Evolutionary conservation across 2,113 vertebrate genomes (phyloP).

Genomic region (Percopsis transmontana): DNA sequence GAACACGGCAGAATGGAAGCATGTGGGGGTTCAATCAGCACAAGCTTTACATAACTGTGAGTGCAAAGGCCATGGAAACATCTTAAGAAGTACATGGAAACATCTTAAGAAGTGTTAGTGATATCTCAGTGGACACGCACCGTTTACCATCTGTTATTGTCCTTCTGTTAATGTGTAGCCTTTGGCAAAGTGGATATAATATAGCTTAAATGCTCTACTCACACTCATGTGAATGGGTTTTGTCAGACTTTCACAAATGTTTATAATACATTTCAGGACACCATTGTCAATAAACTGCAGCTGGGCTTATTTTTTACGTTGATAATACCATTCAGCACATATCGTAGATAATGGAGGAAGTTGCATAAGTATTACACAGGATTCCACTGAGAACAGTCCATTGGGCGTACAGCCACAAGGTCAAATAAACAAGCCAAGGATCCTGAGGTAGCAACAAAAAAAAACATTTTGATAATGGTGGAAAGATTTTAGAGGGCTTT

Average conservation of each 20-base stretch:
- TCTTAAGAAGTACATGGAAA: background rate
- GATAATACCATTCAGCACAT: conserved; percentile 50
- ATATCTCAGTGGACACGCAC: conserved; percentile 27
- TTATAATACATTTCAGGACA: conserved; percentile 63
- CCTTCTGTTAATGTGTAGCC: conserved; percentile 19
- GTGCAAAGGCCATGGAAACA: conserved; percentile 6
- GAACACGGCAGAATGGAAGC: conserved; percentile 8
- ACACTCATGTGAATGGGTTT: conserved; percentile 59
- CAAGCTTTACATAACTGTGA: conserved; percentile 13
- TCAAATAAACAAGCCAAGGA: conserved; percentile 58
- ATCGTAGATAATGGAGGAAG: conserved; percentile 16
- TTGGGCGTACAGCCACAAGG: conserved; percentile 52
- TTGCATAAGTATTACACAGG: conserved; percentile 8
- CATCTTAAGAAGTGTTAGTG: conserved; percentile 12
- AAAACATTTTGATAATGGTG: conserved; percentile 48
- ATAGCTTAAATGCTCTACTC: conserved; percentile 33
- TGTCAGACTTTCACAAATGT: conserved; percentile 66
- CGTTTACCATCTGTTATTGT: conserved; percentile 47
- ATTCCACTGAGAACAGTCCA: conserved; percentile 5
- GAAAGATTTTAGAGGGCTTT: conserved; percentile 23
- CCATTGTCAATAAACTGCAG: conserved; percentile 51
- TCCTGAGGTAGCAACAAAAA: conserved; percentile 41
- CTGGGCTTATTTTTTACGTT: conserved; percentile 37
- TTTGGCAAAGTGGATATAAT: conserved; percentile 5
- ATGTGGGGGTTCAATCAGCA: conserved; percentile 17